A percentile compares a stretch with the other conserved stretches of the same genome.
phyloP scores from a whole-genome alignment of 1,140 invertebrate species.

The Drosophila cardini region DNA sequence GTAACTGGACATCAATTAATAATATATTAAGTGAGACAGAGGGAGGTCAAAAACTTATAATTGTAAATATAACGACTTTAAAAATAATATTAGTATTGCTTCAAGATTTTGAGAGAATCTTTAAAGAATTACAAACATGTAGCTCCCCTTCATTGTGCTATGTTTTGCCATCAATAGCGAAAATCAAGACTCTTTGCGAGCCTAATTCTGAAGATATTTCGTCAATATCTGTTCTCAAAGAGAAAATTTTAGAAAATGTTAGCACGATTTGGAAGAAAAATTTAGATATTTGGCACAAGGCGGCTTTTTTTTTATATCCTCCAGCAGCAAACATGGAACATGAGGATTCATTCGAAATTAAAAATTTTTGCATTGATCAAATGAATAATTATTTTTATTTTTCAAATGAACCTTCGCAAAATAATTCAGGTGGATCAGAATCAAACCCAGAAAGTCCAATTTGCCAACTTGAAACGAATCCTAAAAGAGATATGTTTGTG shows the following conservation, averaged over 20 bases:
- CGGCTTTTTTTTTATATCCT: conserved; percentile 41
- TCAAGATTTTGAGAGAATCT: conserved; percentile 45
- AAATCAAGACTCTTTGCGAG: conserved; percentile 21
- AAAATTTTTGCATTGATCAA: background rate
- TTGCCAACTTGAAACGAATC: too few relatives aligned
- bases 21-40: background rate
- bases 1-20: conserved; percentile 10
- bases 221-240: conserved; percentile 36
- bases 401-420: too few relatives aligned
- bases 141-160: conserved; percentile 48
- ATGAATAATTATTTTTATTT: too few relatives aligned
- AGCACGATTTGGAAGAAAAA: conserved; percentile 27
- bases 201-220: conserved; percentile 28
- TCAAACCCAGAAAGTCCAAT: too few relatives aligned
- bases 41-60: background rate
- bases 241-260: conserved; percentile 18
- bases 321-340: conserved; percentile 26
- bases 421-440: too few relatives aligned
- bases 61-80: background rate
- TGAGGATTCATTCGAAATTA: background rate
- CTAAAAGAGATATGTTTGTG: too few relatives aligned
- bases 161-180: conserved; percentile 28
- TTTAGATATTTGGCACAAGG: conserved; percentile 37
- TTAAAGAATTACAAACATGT: too few relatives aligned
- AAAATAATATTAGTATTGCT: too few relatives aligned